Evolutionary conservation across 2,113 vertebrate species (phyloP), one percentile per base, ranked within the genome.

Genomic region (Coptodon rendalli): DNA sequence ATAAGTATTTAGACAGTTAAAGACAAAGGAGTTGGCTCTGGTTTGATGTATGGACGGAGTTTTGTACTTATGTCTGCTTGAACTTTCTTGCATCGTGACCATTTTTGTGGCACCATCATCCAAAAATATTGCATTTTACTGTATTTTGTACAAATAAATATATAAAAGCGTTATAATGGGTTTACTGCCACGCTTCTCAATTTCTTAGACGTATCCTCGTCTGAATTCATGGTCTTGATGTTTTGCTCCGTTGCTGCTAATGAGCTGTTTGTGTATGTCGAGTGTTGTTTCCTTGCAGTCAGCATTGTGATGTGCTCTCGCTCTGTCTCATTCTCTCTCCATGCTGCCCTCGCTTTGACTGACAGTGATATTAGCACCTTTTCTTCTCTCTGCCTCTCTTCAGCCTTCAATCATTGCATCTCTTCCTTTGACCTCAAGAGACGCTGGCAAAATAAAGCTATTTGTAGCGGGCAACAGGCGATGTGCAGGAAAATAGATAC

Each of bases 321-420:
- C 66, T 24, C 22, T 0, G 6, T 27, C 61, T 24, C 22, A 45
- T 29, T 76, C 43, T 2, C 40, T 52, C 52, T 73, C 29, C 17
- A 16, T 0, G 61, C 53, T 29, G 78, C 16, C 45, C 27, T 78
- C 73, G 4, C 16, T 82, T 89, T 94, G 93, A 94, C 52, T 94
- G 95, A 94, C 89, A 93, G 90, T 27, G 87, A 93, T 94, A 93
- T 95, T 90, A 91, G 88, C 89, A 88, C 87, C 66, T 89, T 87
- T 85, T 81, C 61, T 43, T 86, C 84, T 14, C 78, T 31, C 82
- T 43, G n/a, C 83, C 45, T 88, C 82, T 59, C 80, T 48, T 80
- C 16, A 14, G 68, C 83, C 85, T 52, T 83, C 87, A 89, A 91
- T 94, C 91, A 94, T 90, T 88, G 82, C 82, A 89, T 87, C 66